Conservation (phyloP, 2,888 invertebrate genomes). For the Scaptomyza cyrtandrae region DNA sequence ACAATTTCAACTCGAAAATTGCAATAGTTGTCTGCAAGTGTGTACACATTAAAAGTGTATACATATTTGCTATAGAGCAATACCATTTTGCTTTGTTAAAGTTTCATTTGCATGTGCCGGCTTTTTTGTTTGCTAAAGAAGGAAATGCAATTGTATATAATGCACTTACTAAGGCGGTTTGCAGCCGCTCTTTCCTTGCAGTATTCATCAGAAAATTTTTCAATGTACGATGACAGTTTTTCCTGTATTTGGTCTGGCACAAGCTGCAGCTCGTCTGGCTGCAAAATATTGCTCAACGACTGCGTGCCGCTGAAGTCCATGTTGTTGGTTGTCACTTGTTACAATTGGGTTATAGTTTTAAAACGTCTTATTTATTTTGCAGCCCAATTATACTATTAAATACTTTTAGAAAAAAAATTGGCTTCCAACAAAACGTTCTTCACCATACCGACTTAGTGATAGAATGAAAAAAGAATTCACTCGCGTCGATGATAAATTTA, state of each 20-base stretch:
- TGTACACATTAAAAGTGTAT: constrained; percentile 49
- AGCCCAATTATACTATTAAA: too few relatives aligned
- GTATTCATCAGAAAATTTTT: constrained; percentile 60
- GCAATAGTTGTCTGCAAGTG: constrained; percentile 42
- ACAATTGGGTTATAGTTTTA: not conserved
- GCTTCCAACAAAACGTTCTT: constrained; percentile 26
- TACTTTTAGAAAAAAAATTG: not conserved
- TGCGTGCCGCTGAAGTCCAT: constrained; percentile 64
- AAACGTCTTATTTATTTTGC: not conserved
- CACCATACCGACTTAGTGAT: constrained; percentile 13
- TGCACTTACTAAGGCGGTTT: constrained; percentile 60
- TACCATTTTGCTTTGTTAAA: not conserved
- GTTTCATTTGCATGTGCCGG: constrained; percentile 26
- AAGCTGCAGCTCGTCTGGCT: constrained; percentile 53
- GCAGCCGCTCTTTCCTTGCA: constrained; percentile 34
- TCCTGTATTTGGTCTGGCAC: constrained; percentile 54
- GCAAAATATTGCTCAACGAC: constrained; percentile 53
- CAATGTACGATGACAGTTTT: constrained; percentile 56
- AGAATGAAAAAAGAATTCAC: not conserved
- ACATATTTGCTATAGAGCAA: not conserved
- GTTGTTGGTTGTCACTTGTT: not conserved
- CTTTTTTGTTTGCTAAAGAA: not conserved
- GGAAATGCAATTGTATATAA: not conserved
- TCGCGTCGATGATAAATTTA: not conserved
- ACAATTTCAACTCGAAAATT: constrained; percentile 33